These are phyloP conservation scores for Tiliacea aurago DNA, from an alignment of 2,888 invertebrate genomes.

Conservation along the genomic window DNA sequence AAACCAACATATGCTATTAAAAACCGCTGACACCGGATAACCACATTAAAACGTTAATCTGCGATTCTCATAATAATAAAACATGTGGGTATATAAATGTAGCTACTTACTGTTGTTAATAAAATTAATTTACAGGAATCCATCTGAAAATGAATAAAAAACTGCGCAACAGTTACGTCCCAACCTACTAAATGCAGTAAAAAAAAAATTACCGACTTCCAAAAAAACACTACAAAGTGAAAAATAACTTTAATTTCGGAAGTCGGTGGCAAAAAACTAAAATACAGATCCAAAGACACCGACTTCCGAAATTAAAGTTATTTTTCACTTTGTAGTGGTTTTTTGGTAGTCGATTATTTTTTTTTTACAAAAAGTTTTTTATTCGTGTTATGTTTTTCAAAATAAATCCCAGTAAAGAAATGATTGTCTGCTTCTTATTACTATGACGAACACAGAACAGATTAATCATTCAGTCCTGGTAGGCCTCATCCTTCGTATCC, in stretches of 20 bases:
- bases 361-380: no score
- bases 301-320: no score
- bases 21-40: constrained; percentile 11
- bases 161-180: background rate
- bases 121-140: background rate
- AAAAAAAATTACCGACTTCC: no score
- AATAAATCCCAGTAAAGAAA: constrained; percentile 15
- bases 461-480: constrained; percentile 52
- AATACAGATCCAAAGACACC: no score
- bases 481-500: constrained; percentile 42
- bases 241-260: no score
- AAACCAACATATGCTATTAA: background rate
- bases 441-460: constrained; percentile 34
- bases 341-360: no score
- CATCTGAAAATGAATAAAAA: background rate
- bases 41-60: background rate
- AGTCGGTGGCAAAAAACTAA: no score
- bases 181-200: background rate
- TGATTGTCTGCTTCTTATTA: constrained; percentile 33
- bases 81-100: background rate
- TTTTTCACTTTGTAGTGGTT: no score
- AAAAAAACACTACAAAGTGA: no score
- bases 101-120: background rate
- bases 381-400: background rate
- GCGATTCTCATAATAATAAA: constrained; percentile 26